Percentiles rank a stretch among this genome's conserved stretches.
These are phyloP conservation scores for Microcebus lehilahytsara DNA, from an alignment of 2,113 vertebrate species.

Conservation along the genomic window DNA sequence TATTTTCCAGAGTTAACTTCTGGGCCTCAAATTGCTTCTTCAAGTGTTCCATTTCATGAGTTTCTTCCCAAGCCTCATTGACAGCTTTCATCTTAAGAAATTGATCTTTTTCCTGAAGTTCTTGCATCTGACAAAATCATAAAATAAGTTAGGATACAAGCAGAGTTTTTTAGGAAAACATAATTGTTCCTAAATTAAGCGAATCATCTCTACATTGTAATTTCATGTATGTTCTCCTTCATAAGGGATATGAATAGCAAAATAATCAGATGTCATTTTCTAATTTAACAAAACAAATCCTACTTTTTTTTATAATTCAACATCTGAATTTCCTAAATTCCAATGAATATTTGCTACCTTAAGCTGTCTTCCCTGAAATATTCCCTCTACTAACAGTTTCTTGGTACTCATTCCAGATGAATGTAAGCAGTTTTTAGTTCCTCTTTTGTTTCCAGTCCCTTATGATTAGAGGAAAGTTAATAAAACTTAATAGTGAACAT, in stretches of 20 bases:
- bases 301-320: not conserved
- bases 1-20: conserved; percentile 35
- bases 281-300: not conserved
- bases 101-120: conserved; percentile 47
- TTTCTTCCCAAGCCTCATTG: conserved; percentile 1
- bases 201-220: not conserved
- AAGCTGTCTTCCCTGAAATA: not conserved
- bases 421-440: not conserved
- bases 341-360: not conserved
- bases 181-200: not conserved
- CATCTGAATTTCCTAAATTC: not conserved
- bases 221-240: not conserved
- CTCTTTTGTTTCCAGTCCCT: conserved; percentile 34
- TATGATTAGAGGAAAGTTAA: not conserved
- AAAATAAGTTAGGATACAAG: not conserved
- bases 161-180: not conserved
- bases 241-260: not conserved
- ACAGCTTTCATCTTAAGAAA: conserved; percentile 35
- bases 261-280: not conserved
- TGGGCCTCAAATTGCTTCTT: conserved; percentile 46
- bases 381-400: not conserved
- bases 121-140: conserved; percentile 43
- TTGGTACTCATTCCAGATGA: not conserved
- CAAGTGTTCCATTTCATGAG: conserved; percentile 70
- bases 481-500: not conserved